Conservation (phyloP, 1,140 invertebrate species). For the Leptinotarsa defecta region DNA sequence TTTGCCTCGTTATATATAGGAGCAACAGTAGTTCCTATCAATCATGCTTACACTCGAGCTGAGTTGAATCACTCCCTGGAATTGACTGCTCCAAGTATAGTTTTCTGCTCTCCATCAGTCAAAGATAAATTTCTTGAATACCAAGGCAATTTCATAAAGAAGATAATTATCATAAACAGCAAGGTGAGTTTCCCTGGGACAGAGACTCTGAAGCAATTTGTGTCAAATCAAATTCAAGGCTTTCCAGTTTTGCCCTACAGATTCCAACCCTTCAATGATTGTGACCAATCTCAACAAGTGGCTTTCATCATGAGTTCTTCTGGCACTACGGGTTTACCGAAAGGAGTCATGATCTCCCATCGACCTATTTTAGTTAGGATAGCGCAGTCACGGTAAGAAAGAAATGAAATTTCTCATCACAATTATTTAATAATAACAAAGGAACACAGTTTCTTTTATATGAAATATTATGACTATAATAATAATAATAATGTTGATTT, state of each 20-base stretch:
- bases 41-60: conserved; percentile 60
- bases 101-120: conserved; percentile 54
- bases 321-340: conserved; percentile 75
- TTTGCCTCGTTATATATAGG: conserved; percentile 61
- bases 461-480: too few relatives aligned
- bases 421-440: too few relatives aligned
- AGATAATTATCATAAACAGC: conserved; percentile 3
- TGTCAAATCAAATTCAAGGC: background rate
- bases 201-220: background rate
- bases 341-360: conserved; percentile 74
- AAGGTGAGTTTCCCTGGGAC: background rate
- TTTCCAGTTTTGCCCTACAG: background rate
- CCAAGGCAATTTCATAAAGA: conserved; percentile 37
- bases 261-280: conserved; percentile 7
- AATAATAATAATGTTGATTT: too few relatives aligned
- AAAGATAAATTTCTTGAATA: background rate
- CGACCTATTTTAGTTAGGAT: conserved; percentile 48
- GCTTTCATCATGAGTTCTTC: conserved; percentile 60
- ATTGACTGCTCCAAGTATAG: conserved; percentile 60
- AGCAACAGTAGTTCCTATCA: conserved; percentile 61
- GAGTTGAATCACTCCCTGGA: conserved; percentile 59
- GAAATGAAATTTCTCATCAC: too few relatives aligned
- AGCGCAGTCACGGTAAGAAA: conserved; percentile 16
- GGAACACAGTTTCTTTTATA: too few relatives aligned
- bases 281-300: conserved; percentile 20